Conservation (phyloP, 1,140 invertebrate genomes). For the Vollenhovia emeryi region DNA sequence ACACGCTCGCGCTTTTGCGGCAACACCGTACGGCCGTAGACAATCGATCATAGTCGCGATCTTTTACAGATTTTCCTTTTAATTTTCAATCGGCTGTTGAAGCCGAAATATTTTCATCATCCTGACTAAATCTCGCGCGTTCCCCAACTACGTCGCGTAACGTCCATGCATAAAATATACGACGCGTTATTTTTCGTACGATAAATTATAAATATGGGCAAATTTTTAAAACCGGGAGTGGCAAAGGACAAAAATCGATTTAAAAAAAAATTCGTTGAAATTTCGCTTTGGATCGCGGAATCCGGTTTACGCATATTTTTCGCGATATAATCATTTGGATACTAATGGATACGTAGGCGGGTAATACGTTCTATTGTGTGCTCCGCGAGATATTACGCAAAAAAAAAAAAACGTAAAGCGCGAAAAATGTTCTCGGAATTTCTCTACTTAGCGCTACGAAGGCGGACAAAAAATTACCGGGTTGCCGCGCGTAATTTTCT, state of each 20-base stretch:
- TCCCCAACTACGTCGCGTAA: not conserved
- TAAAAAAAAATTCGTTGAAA: slow-evolving; percentile 35
- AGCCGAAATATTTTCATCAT: slow-evolving; percentile 8
- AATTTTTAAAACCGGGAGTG: not conserved
- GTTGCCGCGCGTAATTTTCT: slow-evolving; percentile 56
- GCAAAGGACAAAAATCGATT: slow-evolving; percentile 13
- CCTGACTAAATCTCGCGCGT: not conserved
- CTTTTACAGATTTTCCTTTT: slow-evolving; percentile 16
- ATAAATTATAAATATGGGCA: slow-evolving; percentile 39
- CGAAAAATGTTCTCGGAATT: slow-evolving; percentile 45
- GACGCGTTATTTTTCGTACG: slow-evolving; percentile 1
- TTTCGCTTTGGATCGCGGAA: slow-evolving; percentile 28
- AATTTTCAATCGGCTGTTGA: not conserved
- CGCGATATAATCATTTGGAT: slow-evolving; percentile 46
- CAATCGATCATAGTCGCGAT: slow-evolving; percentile 55
- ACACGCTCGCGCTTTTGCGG: slow-evolving; percentile 30
- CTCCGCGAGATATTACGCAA: slow-evolving; percentile 12
- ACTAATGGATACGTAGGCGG: slow-evolving; percentile 44
- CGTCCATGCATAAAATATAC: slow-evolving; percentile 1
- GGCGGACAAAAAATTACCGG: slow-evolving; percentile 39
- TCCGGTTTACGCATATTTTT: slow-evolving; percentile 32
- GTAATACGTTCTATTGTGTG: slow-evolving; percentile 29
- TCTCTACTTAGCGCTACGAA: slow-evolving; percentile 47
- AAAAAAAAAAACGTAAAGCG: not conserved
- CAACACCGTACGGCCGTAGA: slow-evolving; percentile 32